Percentiles rank a stretch among this genome's conserved stretches.
Conservation (phyloP, 2,797 vertebrate species). For the Sandelia bainsii region DNA sequence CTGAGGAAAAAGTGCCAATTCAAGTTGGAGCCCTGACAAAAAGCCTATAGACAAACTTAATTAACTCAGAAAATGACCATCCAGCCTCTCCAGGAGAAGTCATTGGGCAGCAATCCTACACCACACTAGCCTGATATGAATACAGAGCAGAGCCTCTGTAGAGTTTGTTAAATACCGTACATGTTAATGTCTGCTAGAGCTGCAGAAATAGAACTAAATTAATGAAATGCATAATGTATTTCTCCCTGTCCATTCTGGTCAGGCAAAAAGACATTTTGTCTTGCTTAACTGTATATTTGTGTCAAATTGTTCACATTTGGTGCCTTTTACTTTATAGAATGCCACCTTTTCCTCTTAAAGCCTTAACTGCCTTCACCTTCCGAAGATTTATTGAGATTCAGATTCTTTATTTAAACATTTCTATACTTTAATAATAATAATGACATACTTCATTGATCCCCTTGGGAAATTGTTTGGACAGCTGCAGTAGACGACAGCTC, state of each 20-base stretch:
- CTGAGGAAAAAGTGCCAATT: conserved; percentile 15
- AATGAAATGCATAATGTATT: background rate
- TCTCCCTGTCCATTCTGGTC: background rate
- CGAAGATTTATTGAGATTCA: background rate
- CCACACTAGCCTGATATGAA: conserved; percentile 28
- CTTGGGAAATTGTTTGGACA: too few species aligned
- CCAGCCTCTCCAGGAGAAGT: conserved; percentile 30
- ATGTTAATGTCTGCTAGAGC: conserved; percentile 11
- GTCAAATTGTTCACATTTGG: background rate
- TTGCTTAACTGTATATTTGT: background rate
- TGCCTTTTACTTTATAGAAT: background rate
- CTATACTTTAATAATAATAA: background rate
- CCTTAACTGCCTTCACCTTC: too few species aligned
- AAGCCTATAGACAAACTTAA: conserved; percentile 57
- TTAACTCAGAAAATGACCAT: conserved; percentile 51
- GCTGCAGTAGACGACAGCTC: too few species aligned
- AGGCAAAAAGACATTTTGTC: background rate
- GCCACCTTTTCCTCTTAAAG: background rate
- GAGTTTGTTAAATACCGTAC: conserved; percentile 6
- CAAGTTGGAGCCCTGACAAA: conserved; percentile 55
- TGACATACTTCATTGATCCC: too few species aligned
- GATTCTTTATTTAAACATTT: background rate
- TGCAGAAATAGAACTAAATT: background rate
- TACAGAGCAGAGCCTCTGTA: conserved; percentile 37
- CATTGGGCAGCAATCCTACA: conserved; percentile 11